Base-by-base conservation (phyloP, 2,113 vertebrate genomes). In the Cyanistes caeruleus region DNA sequence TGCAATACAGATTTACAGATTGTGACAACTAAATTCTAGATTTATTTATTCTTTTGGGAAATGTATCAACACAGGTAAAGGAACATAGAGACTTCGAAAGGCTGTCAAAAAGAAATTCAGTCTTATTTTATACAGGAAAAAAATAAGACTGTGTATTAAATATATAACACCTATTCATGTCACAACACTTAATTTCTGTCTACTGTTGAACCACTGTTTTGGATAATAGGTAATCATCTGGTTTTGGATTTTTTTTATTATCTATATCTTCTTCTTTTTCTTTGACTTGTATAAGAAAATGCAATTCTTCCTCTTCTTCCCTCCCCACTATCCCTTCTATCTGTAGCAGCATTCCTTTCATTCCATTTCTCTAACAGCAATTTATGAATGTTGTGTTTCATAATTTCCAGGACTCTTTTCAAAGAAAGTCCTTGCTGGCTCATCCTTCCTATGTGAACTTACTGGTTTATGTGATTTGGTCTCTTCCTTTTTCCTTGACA, bases 291-390 rank as follows among this genome's bases (percentile, higher is more conserved):
- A 33, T 28, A 25, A 72, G 0, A 37, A 11, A 62, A 62, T 23
- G 15, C 5, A 83, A 7, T 41, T 82, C 72, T 44, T 28, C 21
- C 39, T 39, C 39, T 39, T 39, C 11, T 39, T 39, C 39, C 39
- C 39, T 69, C 14, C 22, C 2, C 39, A 11, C 5, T 11, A 33
- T 18, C 1, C 2, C 5, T 11, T 5, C 3, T 23, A 20, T 49
- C 15, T 12, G 4, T 41, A 63, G 17, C 11, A 76, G 30, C 5
- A 23, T 84, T 63, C 10, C 2, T 70, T 62, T 37, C 13, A 30
- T 63, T 83, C 48, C 25, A 2, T 67, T 83, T 53, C 15, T 79
- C 13, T 68, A 49, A 49, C 81, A 60, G 7, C 4, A 52, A 20
- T 33, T 65, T 33, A 10, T 53, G 27, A 69, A 8, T 44, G 18